phyloP scores from a whole-genome alignment of 2,888 invertebrate genomes.

The Microplitis deprimator region DNA sequence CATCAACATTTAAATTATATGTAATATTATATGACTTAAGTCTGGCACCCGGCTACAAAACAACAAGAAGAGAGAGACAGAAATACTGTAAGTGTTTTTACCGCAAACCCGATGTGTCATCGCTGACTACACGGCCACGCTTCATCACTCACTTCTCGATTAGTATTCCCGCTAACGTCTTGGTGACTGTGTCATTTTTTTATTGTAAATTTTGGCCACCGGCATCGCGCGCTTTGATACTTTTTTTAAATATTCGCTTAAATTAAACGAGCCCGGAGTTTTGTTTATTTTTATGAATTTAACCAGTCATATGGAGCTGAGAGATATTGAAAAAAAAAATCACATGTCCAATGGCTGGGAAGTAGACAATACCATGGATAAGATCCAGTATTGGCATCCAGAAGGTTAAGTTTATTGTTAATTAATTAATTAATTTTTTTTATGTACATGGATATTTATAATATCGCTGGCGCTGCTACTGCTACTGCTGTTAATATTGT shows the following conservation, averaged over 20 bases:
- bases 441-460: background rate
- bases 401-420: slow-evolving; percentile 59
- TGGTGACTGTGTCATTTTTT: slow-evolving; percentile 29
- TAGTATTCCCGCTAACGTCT: slow-evolving; percentile 29
- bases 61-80: slow-evolving; percentile 24
- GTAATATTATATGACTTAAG: no score
- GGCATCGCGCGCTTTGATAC: no score
- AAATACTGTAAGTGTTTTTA: background rate
- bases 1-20: no score
- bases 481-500: background rate
- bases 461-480: no score
- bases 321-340: slow-evolving; percentile 18
- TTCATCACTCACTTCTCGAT: slow-evolving; percentile 33
- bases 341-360: slow-evolving; percentile 57
- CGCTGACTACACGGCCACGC: slow-evolving; percentile 54
- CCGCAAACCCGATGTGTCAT: slow-evolving; percentile 63
- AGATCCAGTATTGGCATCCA: slow-evolving; percentile 69
- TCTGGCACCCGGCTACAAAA: background rate
- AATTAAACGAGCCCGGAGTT: background rate
- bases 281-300: background rate
- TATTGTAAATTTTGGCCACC: background rate
- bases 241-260: no score
- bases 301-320: slow-evolving; percentile 5
- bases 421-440: background rate
- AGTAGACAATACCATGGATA: slow-evolving; percentile 62